phyloP scores from a whole-genome alignment of 2,113 vertebrate genomes.

The Trogon surrucura region DNA sequence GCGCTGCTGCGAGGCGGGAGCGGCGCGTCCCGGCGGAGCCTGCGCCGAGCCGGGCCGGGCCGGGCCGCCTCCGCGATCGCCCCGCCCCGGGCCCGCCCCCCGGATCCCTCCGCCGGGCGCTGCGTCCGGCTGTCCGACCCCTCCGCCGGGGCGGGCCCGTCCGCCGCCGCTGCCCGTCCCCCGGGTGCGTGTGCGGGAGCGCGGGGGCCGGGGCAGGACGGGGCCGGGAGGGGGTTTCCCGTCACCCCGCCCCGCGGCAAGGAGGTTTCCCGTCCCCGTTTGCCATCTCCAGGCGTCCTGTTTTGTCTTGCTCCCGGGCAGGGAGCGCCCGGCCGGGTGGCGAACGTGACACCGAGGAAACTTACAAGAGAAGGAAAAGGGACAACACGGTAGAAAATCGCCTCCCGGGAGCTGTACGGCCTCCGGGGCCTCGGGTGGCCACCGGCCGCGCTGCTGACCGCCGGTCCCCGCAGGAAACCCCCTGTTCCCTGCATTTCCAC shows the following conservation, averaged over 20 bases:
- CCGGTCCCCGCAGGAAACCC: accelerated
- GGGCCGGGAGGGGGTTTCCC: too few species aligned
- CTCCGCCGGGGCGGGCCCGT: too few species aligned
- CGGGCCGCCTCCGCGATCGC: too few species aligned
- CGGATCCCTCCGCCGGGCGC: too few species aligned
- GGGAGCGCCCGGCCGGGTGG: neutral
- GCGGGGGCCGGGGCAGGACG: neutral
- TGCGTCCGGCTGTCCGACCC: too few species aligned
- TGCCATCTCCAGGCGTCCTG: neutral
- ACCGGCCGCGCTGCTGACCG: neutral
- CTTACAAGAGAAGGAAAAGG: neutral
- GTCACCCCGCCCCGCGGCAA: too few species aligned
- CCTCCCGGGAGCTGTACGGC: neutral
- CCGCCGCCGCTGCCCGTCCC: too few species aligned
- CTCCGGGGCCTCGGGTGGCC: accelerated
- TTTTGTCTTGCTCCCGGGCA: neutral
- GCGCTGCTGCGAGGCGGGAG: too few species aligned
- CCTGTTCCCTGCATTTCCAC: accelerated
- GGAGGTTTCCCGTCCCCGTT: neutral
- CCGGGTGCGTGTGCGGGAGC: too few species aligned
- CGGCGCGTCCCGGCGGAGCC: too few species aligned
- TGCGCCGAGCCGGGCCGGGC: too few species aligned
- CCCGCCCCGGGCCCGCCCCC: too few species aligned
- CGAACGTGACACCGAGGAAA: neutral
- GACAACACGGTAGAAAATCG: accelerated